phyloP scores from a whole-genome alignment of 2,797 vertebrate species.

The Cottoperca gobio region DNA sequence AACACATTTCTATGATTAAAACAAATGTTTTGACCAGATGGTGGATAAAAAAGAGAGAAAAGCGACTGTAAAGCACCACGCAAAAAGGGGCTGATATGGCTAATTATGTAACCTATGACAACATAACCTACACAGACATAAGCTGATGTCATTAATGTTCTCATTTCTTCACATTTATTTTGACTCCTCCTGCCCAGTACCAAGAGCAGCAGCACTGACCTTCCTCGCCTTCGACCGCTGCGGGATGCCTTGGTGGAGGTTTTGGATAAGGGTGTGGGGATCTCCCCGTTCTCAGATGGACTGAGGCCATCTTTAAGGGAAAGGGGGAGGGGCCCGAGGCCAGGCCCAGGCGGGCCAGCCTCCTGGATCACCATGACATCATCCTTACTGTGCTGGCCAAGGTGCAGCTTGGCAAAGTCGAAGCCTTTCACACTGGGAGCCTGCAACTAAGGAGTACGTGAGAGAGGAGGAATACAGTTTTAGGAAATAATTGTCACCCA shows the following conservation, averaged over 20 bases:
- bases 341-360: slow-evolving; percentile 79
- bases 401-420: slow-evolving; percentile 98
- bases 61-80: slow-evolving; percentile 17
- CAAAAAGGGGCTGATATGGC: background rate
- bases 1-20: slow-evolving; percentile 3
- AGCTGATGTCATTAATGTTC: background rate
- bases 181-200: background rate
- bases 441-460: slow-evolving; percentile 66
- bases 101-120: background rate
- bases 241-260: slow-evolving; percentile 90
- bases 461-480: slow-evolving; percentile 3
- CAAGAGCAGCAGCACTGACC: slow-evolving; percentile 79
- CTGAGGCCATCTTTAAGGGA: slow-evolving; percentile 89
- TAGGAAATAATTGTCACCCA: slow-evolving; percentile 5
- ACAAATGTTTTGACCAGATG: background rate
- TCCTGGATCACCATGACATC: slow-evolving; percentile 97
- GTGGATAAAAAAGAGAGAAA: background rate
- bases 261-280: slow-evolving; percentile 90
- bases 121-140: background rate
- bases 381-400: slow-evolving; percentile 97
- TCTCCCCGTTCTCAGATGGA: slow-evolving; percentile 91
- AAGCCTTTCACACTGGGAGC: slow-evolving; percentile 96
- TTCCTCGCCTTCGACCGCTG: slow-evolving; percentile 87
- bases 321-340: slow-evolving; percentile 85
- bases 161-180: background rate